These are phyloP conservation scores for Encarsia formosa DNA, from an alignment of 2,888 invertebrate species.

Conservation along the genomic window DNA sequence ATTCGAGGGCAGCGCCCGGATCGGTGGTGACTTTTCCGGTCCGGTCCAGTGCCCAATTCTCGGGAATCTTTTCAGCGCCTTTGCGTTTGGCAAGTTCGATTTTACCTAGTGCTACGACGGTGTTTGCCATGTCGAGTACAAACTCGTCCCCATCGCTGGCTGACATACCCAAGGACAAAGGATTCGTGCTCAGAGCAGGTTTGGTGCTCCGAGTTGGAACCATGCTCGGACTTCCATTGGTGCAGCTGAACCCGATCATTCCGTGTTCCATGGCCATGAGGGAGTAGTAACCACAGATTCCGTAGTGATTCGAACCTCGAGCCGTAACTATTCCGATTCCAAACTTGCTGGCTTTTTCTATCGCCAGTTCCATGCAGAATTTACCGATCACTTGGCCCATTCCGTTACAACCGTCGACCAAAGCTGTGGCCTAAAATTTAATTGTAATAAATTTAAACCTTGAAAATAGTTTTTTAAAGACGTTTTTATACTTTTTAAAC, in stretches of 20 bases:
- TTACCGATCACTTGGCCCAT: slow-evolving; percentile 78
- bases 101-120: slow-evolving; percentile 90
- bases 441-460: too few relatives aligned
- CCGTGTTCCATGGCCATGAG: slow-evolving; percentile 68
- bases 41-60: slow-evolving; percentile 73
- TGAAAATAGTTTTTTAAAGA: too few relatives aligned
- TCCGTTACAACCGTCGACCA: slow-evolving; percentile 77
- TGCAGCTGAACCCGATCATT: slow-evolving; percentile 80
- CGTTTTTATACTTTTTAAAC: too few relatives aligned
- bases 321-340: slow-evolving; percentile 85
- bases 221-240: slow-evolving; percentile 87
- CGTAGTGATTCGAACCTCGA: slow-evolving; percentile 83
- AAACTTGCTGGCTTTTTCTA: slow-evolving; percentile 71
- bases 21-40: slow-evolving; percentile 63
- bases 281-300: slow-evolving; percentile 83
- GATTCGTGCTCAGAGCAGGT: slow-evolving; percentile 85
- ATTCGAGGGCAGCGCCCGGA: slow-evolving; percentile 60
- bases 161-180: slow-evolving; percentile 67
- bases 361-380: slow-evolving; percentile 75
- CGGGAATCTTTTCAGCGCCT: slow-evolving; percentile 68
- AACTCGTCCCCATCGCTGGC: slow-evolving; percentile 74
- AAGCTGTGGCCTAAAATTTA: slow-evolving; percentile 57
- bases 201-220: slow-evolving; percentile 78
- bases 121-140: slow-evolving; percentile 93
- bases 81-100: slow-evolving; percentile 82